Base-by-base conservation (phyloP, 1,140 invertebrate genomes). In the Brachionus asplanchnoidis region DNA sequence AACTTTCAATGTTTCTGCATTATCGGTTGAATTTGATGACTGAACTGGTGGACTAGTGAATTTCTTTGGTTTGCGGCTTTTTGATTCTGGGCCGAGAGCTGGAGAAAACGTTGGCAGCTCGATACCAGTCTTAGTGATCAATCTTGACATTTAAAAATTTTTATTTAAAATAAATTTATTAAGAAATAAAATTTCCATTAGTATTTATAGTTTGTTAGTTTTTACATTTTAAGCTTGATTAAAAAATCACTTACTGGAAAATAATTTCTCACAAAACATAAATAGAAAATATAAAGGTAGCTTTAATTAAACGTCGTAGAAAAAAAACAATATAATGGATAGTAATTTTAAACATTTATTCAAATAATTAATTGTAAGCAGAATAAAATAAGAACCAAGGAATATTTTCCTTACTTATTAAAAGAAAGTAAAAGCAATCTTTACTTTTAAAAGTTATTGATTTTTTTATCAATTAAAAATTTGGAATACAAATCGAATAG, bases 21-120 rank as follows among this genome's bases (percentile, higher is more conserved):
- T 42, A n/a, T 42, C 9, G 6, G n/a, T 42, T 8, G 14, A 9
- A 17, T 42, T 8, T 17, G 32, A 12, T 23, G 3, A 17, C 42
- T 73, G 14, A 17, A 17, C 14, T 73, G 68, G 68, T 8, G 14
- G 32, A 12, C 7, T 42, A 20, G 40, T 73, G 32, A 42, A 40
- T 20, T 20, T 42, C 5, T 36, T 36, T 3, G 68, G 32, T 17
- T 73, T 73, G 3, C 17, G 32, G n/a, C 17, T 73, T 9, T 36
- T 40, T 40, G 68, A 73, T 20, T 73, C 68, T 7, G 68, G 68
- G 8, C 68, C 68, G 4, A 73, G 40, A n/a, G 68, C 68, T 44
- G 68, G 68, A 42, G 68, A 73, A 73, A 73, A 73, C 7, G 68
- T 73, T 40, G 68, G 68, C n/a, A 73, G 5, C n/a, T 73, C 68